Evolutionary conservation across 1,140 invertebrate species (phyloP), one percentile per base, ranked within the genome.

Genomic region (Halyomorpha halys): DNA sequence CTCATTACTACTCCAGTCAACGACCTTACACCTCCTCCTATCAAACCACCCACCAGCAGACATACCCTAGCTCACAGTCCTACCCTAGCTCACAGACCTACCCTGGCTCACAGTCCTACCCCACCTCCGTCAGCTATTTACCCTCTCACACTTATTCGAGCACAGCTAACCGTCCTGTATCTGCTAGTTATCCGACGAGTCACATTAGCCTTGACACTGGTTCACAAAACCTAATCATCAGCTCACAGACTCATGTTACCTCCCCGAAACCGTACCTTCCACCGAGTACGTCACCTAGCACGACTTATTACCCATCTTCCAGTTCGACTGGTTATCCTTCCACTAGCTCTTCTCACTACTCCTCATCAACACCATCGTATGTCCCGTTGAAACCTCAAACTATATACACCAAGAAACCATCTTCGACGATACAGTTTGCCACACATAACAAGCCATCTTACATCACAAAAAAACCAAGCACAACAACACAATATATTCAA

Each of bases 401-500:
- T 19, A 21, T 27, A 25, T 60, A 30, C 27, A 23, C 44, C 47
- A 44, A 44, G 44, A 21, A 44, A 23, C 49, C 59, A 18, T 39
- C 64, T 1, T 34, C 60, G 16, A 63, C 63, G 15, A 62, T 63
- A 16, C 61, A 62, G 16, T 51, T n/a, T n/a, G 16, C 56, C 5
- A 59, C 56, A 16, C 27, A 67, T 62, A 62, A 23, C 60, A 15
- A 59, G 27, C n/a, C 60, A 44, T 19, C 65, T 60, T 27, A 25
- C 49, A 13, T 45, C 62, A 53, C 63, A 19, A 53, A 53, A 21
- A 53, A 53, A 21, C 51, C 51, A 6, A 70, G 64, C 59, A 69
- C 69, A 1, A 67, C 72, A 54, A 68, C 69, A 44, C 65, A 74
- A 64, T 64, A 75, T 65, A 61, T 76, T 61, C 66, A 69, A 66